phyloP scores from a whole-genome alignment of 2,888 invertebrate species.

The Drosophila siamana region DNA sequence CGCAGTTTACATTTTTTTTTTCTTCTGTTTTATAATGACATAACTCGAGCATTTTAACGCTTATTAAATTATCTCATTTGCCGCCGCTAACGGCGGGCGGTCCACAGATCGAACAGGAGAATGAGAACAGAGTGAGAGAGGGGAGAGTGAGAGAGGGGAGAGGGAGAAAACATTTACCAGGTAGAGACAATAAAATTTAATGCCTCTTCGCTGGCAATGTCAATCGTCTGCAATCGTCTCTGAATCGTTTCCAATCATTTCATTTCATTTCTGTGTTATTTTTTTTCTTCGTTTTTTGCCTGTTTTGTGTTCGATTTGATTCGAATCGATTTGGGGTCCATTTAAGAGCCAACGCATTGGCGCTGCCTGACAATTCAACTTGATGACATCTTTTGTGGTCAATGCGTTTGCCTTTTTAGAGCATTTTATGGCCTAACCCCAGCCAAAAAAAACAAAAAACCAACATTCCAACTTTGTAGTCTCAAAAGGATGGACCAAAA shows the following conservation, averaged over 20 bases:
- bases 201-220: slow-evolving; percentile 42
- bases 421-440: slow-evolving; percentile 49
- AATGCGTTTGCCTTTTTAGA: slow-evolving; percentile 48
- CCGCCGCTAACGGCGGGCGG: slow-evolving; percentile 78
- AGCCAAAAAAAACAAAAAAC: too few relatives aligned
- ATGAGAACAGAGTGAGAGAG: background rate
- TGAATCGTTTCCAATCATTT: slow-evolving; percentile 23
- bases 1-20: background rate
- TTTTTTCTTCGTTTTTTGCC: too few relatives aligned
- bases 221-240: slow-evolving; percentile 37
- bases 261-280: background rate
- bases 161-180: slow-evolving; percentile 52
- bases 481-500: slow-evolving; percentile 51
- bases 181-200: slow-evolving; percentile 75
- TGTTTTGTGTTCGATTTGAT: slow-evolving; percentile 16
- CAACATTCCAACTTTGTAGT: slow-evolving; percentile 31
- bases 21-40: slow-evolving; percentile 81
- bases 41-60: slow-evolving; percentile 85
- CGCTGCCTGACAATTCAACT: slow-evolving; percentile 67
- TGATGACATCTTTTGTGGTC: slow-evolving; percentile 78
- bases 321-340: slow-evolving; percentile 29
- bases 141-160: background rate
- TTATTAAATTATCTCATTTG: slow-evolving; percentile 85
- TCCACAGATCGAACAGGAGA: slow-evolving; percentile 7
- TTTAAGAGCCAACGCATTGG: slow-evolving; percentile 31